Evolutionary conservation across 2,888 invertebrate genomes (phyloP).

Genomic region (Phoronis australis): DNA sequence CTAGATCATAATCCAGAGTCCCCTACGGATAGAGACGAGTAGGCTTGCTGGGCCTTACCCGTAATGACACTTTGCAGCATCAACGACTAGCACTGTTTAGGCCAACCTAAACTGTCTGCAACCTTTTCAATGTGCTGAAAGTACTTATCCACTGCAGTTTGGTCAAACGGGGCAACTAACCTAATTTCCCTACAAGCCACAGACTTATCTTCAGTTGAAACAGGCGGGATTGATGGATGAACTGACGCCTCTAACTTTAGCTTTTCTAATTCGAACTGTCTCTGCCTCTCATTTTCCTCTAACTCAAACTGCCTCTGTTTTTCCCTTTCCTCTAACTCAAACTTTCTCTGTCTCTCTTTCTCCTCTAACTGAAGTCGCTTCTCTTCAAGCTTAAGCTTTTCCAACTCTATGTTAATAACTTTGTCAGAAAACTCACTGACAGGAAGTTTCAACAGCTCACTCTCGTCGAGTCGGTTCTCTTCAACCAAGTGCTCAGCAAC

Average conservation of each 20-base stretch:
- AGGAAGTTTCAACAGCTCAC: too few species aligned
- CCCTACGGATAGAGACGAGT: constrained; percentile 3
- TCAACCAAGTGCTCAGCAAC: too few species aligned
- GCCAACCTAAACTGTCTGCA: constrained; percentile 11
- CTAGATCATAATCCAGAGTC: constrained; percentile 8
- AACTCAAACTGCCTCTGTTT: background rate
- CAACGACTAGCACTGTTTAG: constrained; percentile 12
- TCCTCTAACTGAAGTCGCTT: too few species aligned
- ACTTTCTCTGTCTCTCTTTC: too few species aligned
- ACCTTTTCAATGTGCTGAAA: constrained; percentile 13
- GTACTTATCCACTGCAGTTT: constrained; percentile 12
- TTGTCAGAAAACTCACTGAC: too few species aligned
- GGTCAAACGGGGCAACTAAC: constrained; percentile 9
- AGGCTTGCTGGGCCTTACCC: constrained; percentile 12
- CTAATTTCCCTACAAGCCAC: constrained; percentile 3
- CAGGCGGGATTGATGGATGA: background rate
- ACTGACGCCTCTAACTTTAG: background rate
- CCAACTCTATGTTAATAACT: too few species aligned
- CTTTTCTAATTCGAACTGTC: background rate
- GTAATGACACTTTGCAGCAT: constrained; percentile 12
- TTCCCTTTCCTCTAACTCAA: background rate
- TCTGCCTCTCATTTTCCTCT: background rate
- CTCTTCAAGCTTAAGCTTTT: too few species aligned
- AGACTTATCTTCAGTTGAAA: constrained; percentile 2
- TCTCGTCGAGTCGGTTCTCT: too few species aligned